Evolutionary conservation across 2,113 vertebrate species (phyloP).

Genomic region (Rhipidura dahli): DNA sequence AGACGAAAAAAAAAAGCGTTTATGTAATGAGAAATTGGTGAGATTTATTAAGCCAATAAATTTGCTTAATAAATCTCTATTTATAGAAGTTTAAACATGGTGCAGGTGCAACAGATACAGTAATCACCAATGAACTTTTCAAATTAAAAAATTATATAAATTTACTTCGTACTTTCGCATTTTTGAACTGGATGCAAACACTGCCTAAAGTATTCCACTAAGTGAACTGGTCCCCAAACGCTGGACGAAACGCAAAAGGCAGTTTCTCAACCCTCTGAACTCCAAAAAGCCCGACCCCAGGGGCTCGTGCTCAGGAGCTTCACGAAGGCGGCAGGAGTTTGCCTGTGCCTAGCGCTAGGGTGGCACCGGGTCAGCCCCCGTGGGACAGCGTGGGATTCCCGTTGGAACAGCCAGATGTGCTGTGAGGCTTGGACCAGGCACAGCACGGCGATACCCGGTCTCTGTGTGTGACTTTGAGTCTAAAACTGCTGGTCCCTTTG

Average conservation of each 20-base stretch:
- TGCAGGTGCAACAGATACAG: not conserved
- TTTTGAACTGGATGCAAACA: not conserved
- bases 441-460: accelerated
- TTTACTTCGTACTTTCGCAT: not conserved
- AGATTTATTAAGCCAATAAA: no score
- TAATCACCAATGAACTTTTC: not conserved
- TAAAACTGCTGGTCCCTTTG: not conserved
- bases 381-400: accelerated
- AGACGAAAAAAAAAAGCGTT: not conserved
- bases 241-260: not conserved
- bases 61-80: not conserved
- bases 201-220: not conserved
- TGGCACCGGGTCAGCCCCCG: no score
- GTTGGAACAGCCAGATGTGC: accelerated
- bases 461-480: accelerated
- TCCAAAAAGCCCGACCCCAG: accelerated
- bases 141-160: not conserved
- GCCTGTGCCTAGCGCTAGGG: accelerated
- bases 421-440: accelerated
- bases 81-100: not conserved
- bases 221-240: not conserved
- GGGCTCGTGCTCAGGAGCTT: accelerated
- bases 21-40: not conserved
- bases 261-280: not conserved
- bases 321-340: accelerated